These are phyloP conservation scores for Syngnathus acus DNA, from an alignment of 2,797 vertebrate genomes.

Conservation along the genomic window DNA sequence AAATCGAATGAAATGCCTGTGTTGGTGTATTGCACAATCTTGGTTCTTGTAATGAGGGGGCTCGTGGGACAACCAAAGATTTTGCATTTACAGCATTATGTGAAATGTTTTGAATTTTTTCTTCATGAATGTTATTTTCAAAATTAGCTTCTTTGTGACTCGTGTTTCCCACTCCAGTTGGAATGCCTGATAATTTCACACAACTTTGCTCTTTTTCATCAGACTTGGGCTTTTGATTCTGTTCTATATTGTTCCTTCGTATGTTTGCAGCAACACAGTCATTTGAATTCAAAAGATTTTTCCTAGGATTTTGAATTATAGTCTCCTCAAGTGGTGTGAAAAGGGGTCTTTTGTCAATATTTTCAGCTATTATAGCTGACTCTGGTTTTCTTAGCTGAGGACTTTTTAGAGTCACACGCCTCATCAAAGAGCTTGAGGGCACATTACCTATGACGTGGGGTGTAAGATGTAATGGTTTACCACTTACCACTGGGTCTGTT, in stretches of 20 bases:
- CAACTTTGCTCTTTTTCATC: conserved; percentile 10
- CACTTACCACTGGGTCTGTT: conserved; percentile 7
- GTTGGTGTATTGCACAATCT: conserved; percentile 18
- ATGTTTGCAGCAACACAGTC: conserved; percentile 1
- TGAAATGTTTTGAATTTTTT: conserved; percentile 10
- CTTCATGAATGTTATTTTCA: conserved; percentile 18
- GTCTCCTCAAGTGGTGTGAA: conserved; percentile 12
- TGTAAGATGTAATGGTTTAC: conserved; percentile 7
- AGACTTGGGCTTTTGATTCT: conserved; percentile 11
- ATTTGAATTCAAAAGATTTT: not conserved
- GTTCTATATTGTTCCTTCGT: conserved; percentile 10
- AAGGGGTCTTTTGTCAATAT: not conserved
- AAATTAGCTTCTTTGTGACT: conserved; percentile 16
- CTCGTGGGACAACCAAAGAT: not conserved
- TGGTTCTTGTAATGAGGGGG: conserved; percentile 30
- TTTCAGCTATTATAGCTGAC: not conserved
- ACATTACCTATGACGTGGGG: conserved; percentile 14
- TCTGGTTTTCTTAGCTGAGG: conserved; percentile 26
- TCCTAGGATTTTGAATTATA: conserved; percentile 11
- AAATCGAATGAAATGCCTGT: conserved; percentile 18
- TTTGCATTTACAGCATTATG: not conserved
- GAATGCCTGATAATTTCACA: conserved; percentile 7
- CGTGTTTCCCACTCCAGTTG: conserved; percentile 12
- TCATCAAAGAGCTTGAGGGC: conserved; percentile 29
- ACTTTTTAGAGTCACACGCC: conserved; percentile 26